Percentiles rank a stretch among this genome's conserved stretches.
These are phyloP conservation scores for Pyrrhosoma nymphula DNA, from an alignment of 2,888 invertebrate species.

Conservation along the genomic window DNA sequence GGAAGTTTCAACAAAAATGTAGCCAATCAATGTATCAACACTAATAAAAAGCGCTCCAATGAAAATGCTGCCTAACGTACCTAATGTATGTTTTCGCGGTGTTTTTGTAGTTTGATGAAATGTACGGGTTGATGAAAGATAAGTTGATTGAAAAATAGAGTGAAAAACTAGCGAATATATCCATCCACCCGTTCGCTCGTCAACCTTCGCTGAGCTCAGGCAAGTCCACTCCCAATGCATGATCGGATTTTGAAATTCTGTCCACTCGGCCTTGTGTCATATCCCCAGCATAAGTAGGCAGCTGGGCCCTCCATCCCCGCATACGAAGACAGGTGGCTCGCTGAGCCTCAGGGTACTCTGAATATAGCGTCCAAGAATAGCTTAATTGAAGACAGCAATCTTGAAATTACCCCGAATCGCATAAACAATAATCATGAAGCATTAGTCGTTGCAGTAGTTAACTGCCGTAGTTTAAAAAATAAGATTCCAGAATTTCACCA, in stretches of 20 bases:
- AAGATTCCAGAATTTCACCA: too few relatives aligned
- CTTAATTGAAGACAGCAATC: too few relatives aligned
- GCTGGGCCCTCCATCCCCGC: neutral
- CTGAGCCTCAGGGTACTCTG: neutral
- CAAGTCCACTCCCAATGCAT: neutral
- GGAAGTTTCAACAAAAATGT: too few relatives aligned
- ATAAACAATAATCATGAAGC: too few relatives aligned
- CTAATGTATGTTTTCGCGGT: too few relatives aligned
- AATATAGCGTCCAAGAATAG: too few relatives aligned
- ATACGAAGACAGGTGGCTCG: neutral
- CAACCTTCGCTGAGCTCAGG: neutral
- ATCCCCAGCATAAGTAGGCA: neutral
- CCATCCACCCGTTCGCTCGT: neutral
- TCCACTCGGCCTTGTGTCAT: neutral
- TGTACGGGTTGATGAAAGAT: neutral
- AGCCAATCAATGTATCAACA: too few relatives aligned
- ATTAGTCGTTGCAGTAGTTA: too few relatives aligned
- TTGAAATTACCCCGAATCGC: too few relatives aligned
- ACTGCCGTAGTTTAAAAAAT: too few relatives aligned
- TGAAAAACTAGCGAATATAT: neutral
- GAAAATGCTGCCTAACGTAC: too few relatives aligned
- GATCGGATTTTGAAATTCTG: conserved; percentile 13
- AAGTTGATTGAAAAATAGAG: neutral
- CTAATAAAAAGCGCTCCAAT: too few relatives aligned
- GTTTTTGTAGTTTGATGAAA: neutral